Evolutionary conservation across 37 sponge, comb jelly and placozoan species (phyloP).

Genomic region (Ephydatia muelleri): DNA sequence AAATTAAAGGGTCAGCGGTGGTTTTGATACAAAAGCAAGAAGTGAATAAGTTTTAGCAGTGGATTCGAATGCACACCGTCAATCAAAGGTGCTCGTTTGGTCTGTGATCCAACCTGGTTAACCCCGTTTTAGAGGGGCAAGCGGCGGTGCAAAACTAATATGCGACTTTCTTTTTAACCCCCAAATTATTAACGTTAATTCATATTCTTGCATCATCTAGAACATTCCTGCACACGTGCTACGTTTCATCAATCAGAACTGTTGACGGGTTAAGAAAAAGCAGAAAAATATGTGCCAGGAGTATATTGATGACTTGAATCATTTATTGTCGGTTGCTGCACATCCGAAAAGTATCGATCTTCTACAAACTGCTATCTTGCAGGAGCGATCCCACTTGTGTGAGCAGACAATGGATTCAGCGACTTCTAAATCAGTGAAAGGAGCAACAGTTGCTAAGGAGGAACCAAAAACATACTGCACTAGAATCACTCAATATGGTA

Average conservation of each 20-base stretch:
- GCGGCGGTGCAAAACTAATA: too few relatives aligned
- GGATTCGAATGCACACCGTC: too few relatives aligned
- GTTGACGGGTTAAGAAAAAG: too few relatives aligned
- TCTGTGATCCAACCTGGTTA: too few relatives aligned
- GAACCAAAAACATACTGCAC: background rate
- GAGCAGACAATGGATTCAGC: background rate
- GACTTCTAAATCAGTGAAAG: background rate
- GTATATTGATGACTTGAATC: conserved; percentile 54
- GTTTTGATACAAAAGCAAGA: too few relatives aligned
- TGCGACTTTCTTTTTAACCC: too few relatives aligned
- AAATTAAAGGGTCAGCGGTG: too few relatives aligned
- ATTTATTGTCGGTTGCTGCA: conserved; percentile 45
- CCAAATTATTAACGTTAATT: background rate
- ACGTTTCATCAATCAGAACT: background rate
- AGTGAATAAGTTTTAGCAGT: too few relatives aligned
- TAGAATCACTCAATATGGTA: background rate
- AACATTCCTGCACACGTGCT: background rate
- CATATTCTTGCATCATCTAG: background rate
- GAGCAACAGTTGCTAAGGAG: background rate
- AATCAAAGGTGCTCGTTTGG: too few relatives aligned
- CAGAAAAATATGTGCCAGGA: conserved; percentile 24
- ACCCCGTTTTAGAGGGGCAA: too few relatives aligned
- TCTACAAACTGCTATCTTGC: conserved; percentile 30
- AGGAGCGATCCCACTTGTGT: background rate
- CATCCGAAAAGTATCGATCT: conserved; percentile 44